Evolutionary conservation across 2,888 invertebrate genomes (phyloP).

Genomic region (Lithophane semibrunnea): DNA sequence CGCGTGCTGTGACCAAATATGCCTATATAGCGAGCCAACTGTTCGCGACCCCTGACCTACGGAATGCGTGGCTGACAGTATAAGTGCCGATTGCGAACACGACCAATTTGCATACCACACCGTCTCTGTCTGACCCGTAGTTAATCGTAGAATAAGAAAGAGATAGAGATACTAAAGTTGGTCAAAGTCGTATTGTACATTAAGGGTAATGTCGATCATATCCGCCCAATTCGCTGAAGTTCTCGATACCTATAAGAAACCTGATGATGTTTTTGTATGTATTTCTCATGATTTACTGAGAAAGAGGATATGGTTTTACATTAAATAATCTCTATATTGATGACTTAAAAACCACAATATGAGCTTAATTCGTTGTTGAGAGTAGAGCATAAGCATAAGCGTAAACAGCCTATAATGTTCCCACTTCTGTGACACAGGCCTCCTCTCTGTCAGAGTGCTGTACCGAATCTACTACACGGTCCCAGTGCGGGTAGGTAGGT

Average conservation of each 20-base stretch:
- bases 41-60: conserved; percentile 61
- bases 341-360: conserved; percentile 1
- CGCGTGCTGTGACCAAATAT: conserved; percentile 47
- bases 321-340: background rate
- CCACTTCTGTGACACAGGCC: too few relatives aligned
- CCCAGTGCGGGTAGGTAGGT: too few relatives aligned
- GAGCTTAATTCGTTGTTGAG: background rate
- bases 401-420: too few relatives aligned
- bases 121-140: conserved; percentile 39
- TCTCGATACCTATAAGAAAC: conserved; percentile 5
- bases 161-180: conserved; percentile 31
- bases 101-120: conserved; percentile 60
- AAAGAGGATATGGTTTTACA: background rate
- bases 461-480: too few relatives aligned
- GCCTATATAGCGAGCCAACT: conserved; percentile 13
- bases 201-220: conserved; percentile 58
- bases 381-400: too few relatives aligned
- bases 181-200: conserved; percentile 51
- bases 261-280: conserved; percentile 12
- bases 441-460: too few relatives aligned
- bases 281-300: conserved; percentile 12
- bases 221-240: conserved; percentile 36
- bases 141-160: conserved; percentile 14
- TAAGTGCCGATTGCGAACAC: conserved; percentile 59
- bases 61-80: conserved; percentile 66